Conservation (phyloP, 2,113 vertebrate genomes). For the Istiophorus platypterus region DNA sequence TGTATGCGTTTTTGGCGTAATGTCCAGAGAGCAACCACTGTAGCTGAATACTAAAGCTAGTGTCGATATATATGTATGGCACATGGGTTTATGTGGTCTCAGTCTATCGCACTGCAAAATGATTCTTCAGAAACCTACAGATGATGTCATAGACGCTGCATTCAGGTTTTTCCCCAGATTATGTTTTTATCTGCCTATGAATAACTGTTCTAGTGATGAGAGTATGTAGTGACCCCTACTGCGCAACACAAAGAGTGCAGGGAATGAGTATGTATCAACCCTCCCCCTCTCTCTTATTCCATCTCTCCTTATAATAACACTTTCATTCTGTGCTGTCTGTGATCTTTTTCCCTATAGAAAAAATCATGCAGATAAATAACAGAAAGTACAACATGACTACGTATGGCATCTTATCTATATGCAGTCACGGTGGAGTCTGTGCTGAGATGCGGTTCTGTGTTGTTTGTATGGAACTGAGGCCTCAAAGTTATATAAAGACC, state of each 20-base stretch:
- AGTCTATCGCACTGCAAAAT: neutral
- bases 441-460: constrained; percentile 62
- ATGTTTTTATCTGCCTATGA: neutral
- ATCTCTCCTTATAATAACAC: neutral
- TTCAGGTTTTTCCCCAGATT: neutral
- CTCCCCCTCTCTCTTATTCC: neutral
- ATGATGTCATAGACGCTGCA: constrained; percentile 20
- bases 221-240: constrained; percentile 65
- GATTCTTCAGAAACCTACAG: neutral
- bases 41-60: neutral
- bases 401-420: constrained; percentile 33
- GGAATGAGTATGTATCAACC: neutral
- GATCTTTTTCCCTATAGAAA: neutral
- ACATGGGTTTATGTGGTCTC: no score
- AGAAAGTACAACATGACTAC: neutral
- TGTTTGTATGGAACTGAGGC: constrained; percentile 49
- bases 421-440: constrained; percentile 62
- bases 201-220: constrained; percentile 14
- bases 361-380: constrained; percentile 9
- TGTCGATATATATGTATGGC: neutral
- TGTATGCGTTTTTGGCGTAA: neutral
- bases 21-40: neutral
- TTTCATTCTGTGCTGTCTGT: neutral
- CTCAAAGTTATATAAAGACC: constrained; percentile 57
- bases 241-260: constrained; percentile 39